Evolutionary conservation across 2,113 vertebrate genomes (phyloP).

Genomic region (Mus pahari): DNA sequence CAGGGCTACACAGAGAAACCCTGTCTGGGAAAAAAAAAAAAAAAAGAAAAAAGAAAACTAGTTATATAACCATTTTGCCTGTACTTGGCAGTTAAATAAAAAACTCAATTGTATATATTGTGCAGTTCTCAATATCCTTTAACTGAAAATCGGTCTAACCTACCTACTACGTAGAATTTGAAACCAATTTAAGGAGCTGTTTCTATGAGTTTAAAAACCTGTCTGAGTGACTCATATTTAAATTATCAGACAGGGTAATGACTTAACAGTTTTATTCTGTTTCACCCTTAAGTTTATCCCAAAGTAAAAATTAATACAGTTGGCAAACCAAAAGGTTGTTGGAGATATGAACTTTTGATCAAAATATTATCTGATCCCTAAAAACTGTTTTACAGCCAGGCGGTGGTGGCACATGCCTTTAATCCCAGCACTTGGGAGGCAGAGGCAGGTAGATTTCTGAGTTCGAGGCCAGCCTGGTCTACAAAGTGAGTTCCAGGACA

Average conservation of each 20-base stretch:
- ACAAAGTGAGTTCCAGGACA: no score
- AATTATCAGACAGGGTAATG: not conserved
- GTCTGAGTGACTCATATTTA: not conserved
- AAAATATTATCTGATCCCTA: constrained; percentile 42
- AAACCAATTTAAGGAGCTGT: constrained; percentile 17
- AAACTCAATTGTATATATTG: not conserved
- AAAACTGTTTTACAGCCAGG: not conserved
- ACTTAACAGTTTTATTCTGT: constrained; percentile 5
- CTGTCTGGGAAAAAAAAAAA: no score
- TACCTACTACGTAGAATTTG: not conserved
- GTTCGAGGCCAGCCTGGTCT: no score
- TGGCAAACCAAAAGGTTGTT: not conserved
- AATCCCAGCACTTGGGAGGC: no score
- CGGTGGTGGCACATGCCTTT: no score
- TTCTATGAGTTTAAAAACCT: not conserved
- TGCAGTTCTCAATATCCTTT: not conserved
- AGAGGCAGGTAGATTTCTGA: no score
- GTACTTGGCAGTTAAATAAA: constrained; percentile 43
- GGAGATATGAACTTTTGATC: not conserved
- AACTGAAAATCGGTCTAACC: not conserved
- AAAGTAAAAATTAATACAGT: constrained; percentile 15
- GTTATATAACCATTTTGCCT: constrained; percentile 6
- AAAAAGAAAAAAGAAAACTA: no score
- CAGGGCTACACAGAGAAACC: no score
- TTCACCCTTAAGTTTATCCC: constrained; percentile 33